Base-by-base conservation (phyloP, 2,113 vertebrate genomes). In the Speoplatyrhinus poulsoni region DNA sequence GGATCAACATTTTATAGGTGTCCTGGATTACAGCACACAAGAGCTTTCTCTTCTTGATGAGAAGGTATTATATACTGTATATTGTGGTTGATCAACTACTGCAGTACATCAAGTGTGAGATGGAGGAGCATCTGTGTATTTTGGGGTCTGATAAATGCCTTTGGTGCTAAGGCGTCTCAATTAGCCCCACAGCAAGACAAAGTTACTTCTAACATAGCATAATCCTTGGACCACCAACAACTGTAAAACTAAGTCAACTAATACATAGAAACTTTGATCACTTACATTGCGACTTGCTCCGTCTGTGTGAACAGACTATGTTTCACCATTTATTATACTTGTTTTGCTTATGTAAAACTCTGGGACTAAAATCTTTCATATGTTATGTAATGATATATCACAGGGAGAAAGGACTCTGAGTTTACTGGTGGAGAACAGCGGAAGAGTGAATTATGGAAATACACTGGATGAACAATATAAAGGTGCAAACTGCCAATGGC, bases 371-470 rank as follows among this genome's bases (percentile, higher is more conserved):
- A 58, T 8, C n/a, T 32, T 11, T 32, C 0, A 2, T 70, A 36
- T 46, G 65, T 68, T 75, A 52, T 74, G 12, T 33, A 41, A 71
- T 47, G 73, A 11, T 41, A 33, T 33, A n/a, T 4, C 62, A 17
- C 85, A 96, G 96, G 93, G 91, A 5, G 90, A 93, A 64, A 91
- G 88, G 52, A 85, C 85, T 12, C 84, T 98, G 77, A 91, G 93
- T 56, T 88, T 98, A 26, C 81, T 98, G 74, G 96, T 98, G 16
- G 96, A 98, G 84, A 97, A 98, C 85, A 88, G 95, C 0, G 96
- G 96, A 62, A 90, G 96, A 12, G 96, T 96, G 81, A 97, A 96
- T 82, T 98, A 96, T 0, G 96, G 96, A 13, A 87, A 87, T 72
- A 85, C 82, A 0, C 73, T 98, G 58, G 92, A 97, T n/a, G 79